Percentiles rank a stretch among this genome's conserved stretches.
Conservation (phyloP, 2,113 vertebrate genomes). For the Festucalex cinctus region DNA sequence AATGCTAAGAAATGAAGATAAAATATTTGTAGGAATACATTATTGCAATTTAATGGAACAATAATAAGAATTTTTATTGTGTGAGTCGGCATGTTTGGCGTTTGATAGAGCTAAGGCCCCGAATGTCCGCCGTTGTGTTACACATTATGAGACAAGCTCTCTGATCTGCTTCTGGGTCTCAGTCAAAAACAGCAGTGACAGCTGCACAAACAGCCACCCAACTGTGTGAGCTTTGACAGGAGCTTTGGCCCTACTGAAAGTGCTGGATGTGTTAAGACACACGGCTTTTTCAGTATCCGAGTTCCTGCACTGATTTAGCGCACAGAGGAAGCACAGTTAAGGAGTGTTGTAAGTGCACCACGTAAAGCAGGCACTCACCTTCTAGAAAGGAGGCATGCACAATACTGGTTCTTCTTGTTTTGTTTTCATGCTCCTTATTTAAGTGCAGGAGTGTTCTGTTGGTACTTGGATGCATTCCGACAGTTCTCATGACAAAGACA, state of each 20-base stretch:
- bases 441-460: constrained; percentile 39
- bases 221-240: constrained; percentile 45
- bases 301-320: constrained; percentile 37
- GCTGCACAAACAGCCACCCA: constrained; percentile 61
- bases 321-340: constrained; percentile 48
- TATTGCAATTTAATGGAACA: too few relatives aligned
- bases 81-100: neutral
- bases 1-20: neutral
- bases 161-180: constrained; percentile 46
- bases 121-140: neutral
- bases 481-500: constrained; percentile 32
- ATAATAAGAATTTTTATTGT: neutral
- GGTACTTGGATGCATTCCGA: constrained; percentile 16
- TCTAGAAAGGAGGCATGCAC: constrained; percentile 41
- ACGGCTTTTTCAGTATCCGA: constrained; percentile 39
- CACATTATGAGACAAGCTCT: constrained; percentile 18
- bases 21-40: too few relatives aligned
- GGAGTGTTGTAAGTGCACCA: constrained; percentile 52
- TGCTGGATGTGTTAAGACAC: constrained; percentile 55
- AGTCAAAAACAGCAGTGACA: constrained; percentile 59
- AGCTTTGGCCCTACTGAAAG: constrained; percentile 45
- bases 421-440: constrained; percentile 42
- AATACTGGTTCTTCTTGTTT: constrained; percentile 27
- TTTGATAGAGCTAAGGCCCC: neutral
- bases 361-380: constrained; percentile 47